Evolutionary conservation across 2,797 vertebrate genomes (phyloP), one percentile per base, ranked within the genome.

Genomic region (Onychomys torridus): DNA sequence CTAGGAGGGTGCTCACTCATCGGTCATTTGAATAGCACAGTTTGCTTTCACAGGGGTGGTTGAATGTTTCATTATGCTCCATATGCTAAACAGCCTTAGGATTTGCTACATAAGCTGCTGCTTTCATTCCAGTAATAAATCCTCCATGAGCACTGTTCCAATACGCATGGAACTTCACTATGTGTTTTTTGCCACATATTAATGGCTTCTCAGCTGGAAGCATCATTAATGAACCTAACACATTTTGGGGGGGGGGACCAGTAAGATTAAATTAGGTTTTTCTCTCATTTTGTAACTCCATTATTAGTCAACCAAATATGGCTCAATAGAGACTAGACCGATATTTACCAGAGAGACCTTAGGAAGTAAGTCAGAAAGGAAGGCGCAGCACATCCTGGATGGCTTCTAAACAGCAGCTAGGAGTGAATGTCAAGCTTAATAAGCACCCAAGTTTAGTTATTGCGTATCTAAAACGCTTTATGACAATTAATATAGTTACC

Each of bases 41-140:
- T 93, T 95, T 77, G 97, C 81, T 89, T 46, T 57, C 73, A 69
- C 89, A 59, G 32, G 88, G 69, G 63, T 46, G 7, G 59, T 37
- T 93, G 59, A 93, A 77, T 87, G 69, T 96, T 96, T 86, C 52
- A 81, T 94, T 95, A 52, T 84, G 21, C 65, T 34, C 88, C 16
- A 3, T 73, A 49, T 86, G 77, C 63, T 93, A 79, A 96, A 49
- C 52, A 92, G 88, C 49, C 5, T 89, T 67, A 63, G 46, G 46
- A 87, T 79, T 93, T 85, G 23, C 49, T 89, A 4, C 76, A 29
- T 83, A 65, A 89, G 63, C n/a, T 67, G 40, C 84, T 87, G 55
- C 95, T 95, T 97, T 89, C 55, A 10, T 90, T 95, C 85, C 65
- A 91, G 46, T 89, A 94, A 87, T 85, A 96, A 93, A 93, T 49